Evolutionary conservation across 2,888 invertebrate species (phyloP), one percentile per base, ranked within the genome.

Genomic region (Agonopterix alstromeriana): DNA sequence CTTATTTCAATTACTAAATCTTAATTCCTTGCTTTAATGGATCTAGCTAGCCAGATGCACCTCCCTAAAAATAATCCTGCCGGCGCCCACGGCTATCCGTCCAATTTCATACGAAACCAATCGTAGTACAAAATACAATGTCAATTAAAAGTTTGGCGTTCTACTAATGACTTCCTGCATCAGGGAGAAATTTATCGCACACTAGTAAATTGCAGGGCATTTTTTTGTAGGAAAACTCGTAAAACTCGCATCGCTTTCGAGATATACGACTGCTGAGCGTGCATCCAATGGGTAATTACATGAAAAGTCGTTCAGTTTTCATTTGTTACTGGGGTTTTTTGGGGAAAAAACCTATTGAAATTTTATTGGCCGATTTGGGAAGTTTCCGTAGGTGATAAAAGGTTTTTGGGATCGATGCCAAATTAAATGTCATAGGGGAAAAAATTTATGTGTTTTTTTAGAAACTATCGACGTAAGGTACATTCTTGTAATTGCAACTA

Each of bases 241-340:
- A 46, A 50, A 50, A 48, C 42, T 48, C 48, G 48, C 47, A 38
- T 50, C 45, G 27, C 8, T 12, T 17, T 43, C 10, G 46, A 45
- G 48, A 50, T 48, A 48, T 50, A 50, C 48, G 50, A 17, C 45
- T 43, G 48, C 48, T 50, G 50, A 45, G 45, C 50, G 50, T 47
- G 50, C 50, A 47, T 47, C 44, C 50, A 50, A 50, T 50, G 50
- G 50, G 50, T 50, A 47, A 47, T 47, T 50, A 50, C 43, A 46
- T 41, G 40, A 27, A 27, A 38, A 38, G 8, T 35, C 27, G 9
- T 46, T 35, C 8, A 41, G n/a, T 46, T 41, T 41, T 42, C 41
- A 46, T 38, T 45, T 36, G 14, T 10, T 10, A 10, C 12, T 27
- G 27, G 27, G 5, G 36, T 38, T 43, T 45, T 45, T 38, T 45